A percentile compares a stretch with the other conserved stretches of the same genome.
Evolutionary conservation across 2,797 vertebrate genomes (phyloP).

Genomic region (Peromyscus nudipes): DNA sequence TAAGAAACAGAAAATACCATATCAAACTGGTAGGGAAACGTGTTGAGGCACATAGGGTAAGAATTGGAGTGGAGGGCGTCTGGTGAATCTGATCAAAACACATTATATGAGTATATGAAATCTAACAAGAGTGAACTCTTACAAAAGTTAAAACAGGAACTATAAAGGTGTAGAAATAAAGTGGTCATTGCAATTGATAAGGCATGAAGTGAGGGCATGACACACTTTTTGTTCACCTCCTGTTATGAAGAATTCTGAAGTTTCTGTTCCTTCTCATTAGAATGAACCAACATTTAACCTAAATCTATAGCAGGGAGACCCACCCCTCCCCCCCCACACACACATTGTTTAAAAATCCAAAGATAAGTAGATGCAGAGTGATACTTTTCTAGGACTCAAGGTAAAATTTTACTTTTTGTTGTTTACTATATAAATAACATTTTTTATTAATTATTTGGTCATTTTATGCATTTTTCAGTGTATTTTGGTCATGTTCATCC

Average conservation of each 20-base stretch:
- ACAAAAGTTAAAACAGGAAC: background rate
- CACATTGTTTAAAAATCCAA: background rate
- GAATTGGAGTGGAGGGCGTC: background rate
- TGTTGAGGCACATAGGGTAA: background rate
- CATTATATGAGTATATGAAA: background rate
- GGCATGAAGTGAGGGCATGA: background rate
- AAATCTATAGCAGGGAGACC: background rate
- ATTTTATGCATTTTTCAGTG: background rate
- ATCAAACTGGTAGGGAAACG: background rate
- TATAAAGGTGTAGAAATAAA: background rate
- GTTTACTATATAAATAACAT: background rate
- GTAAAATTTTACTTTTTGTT: background rate
- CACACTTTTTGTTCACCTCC: background rate
- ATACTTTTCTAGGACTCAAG: background rate
- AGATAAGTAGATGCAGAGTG: background rate
- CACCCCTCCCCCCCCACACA: fast-evolving
- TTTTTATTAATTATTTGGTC: background rate
- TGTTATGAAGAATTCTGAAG: background rate
- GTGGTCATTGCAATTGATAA: background rate
- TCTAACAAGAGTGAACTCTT: background rate
- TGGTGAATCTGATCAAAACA: background rate
- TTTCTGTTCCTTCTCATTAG: background rate
- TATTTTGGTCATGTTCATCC: background rate
- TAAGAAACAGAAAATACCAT: background rate
- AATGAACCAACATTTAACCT: background rate